Percentiles rank a stretch among this genome's conserved stretches.
phyloP scores from a whole-genome alignment of 2,888 invertebrate genomes.

The Caenorhabditis japonica region DNA sequence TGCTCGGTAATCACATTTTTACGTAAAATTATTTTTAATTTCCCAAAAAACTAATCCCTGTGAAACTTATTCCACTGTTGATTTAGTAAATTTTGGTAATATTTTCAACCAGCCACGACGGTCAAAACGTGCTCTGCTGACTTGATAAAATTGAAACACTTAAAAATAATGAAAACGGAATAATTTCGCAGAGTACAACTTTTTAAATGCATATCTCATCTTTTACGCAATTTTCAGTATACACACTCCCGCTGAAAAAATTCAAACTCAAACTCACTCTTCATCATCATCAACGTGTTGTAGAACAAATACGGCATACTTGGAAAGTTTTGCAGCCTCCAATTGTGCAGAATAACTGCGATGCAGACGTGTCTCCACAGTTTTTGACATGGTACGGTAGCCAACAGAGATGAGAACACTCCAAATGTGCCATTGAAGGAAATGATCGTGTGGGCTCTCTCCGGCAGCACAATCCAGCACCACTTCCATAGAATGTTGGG shows the following conservation, averaged over 20 bases:
- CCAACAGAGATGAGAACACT: slow-evolving; percentile 58
- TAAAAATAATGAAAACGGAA: too few species aligned
- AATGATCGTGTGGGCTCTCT: slow-evolving; percentile 38
- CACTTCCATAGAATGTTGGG: slow-evolving; percentile 49
- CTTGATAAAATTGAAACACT: too few species aligned
- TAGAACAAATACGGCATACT: slow-evolving; percentile 58
- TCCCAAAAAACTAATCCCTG: too few species aligned
- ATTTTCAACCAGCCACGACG: too few species aligned
- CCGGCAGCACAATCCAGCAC: slow-evolving; percentile 54
- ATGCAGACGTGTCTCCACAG: slow-evolving; percentile 58
- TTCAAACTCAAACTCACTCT: slow-evolving; percentile 44
- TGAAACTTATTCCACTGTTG: too few species aligned
- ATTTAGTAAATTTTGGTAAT: too few species aligned
- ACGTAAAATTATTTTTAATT: too few species aligned
- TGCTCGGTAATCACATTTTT: too few species aligned
- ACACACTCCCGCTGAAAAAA: too few species aligned
- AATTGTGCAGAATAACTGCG: slow-evolving; percentile 57
- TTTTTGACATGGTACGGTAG: slow-evolving; percentile 55
- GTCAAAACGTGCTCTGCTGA: too few species aligned
- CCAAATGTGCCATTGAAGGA: slow-evolving; percentile 63
- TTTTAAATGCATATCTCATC: too few species aligned
- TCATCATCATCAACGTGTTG: slow-evolving; percentile 62
- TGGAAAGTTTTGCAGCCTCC: slow-evolving; percentile 38
- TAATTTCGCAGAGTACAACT: too few species aligned
- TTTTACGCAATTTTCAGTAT: neutral